Conservation (phyloP, 1,140 invertebrate species). For the Megathymus violae region DNA sequence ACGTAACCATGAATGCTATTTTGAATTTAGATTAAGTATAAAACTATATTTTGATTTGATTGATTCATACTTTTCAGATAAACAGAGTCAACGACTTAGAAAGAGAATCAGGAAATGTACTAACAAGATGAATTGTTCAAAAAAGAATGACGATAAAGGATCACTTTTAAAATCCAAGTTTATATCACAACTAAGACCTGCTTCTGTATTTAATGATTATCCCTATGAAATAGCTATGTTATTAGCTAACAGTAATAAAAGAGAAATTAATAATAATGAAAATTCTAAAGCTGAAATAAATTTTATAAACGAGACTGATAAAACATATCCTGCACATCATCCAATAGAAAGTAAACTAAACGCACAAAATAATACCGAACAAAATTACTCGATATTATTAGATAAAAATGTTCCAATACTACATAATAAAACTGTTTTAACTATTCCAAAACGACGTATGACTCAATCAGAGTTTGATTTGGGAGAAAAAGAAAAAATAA, state of each 20-base stretch:
- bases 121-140: conserved; percentile 29
- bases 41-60: no score
- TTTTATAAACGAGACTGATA: conserved; percentile 1
- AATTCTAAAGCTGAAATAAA: conserved; percentile 12
- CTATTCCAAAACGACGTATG: conserved; percentile 55
- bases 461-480: conserved; percentile 46
- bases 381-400: not conserved
- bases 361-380: conserved; percentile 19
- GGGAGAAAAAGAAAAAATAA: conserved; percentile 51
- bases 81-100: conserved; percentile 30
- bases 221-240: conserved; percentile 63
- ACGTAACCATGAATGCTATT: no score
- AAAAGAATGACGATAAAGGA: conserved; percentile 8
- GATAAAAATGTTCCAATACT: not conserved
- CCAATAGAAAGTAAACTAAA: not conserved
- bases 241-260: conserved; percentile 40
- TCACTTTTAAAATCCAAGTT: conserved; percentile 47
- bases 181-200: conserved; percentile 49
- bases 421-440: conserved; percentile 16
- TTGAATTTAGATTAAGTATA: no score
- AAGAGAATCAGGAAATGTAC: conserved; percentile 45
- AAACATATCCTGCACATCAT: not conserved
- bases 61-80: conserved; percentile 29
- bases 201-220: conserved; percentile 59
- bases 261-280: conserved; percentile 16